phyloP scores from a whole-genome alignment of 2,888 invertebrate genomes.

The Mellilla xanthometata region DNA sequence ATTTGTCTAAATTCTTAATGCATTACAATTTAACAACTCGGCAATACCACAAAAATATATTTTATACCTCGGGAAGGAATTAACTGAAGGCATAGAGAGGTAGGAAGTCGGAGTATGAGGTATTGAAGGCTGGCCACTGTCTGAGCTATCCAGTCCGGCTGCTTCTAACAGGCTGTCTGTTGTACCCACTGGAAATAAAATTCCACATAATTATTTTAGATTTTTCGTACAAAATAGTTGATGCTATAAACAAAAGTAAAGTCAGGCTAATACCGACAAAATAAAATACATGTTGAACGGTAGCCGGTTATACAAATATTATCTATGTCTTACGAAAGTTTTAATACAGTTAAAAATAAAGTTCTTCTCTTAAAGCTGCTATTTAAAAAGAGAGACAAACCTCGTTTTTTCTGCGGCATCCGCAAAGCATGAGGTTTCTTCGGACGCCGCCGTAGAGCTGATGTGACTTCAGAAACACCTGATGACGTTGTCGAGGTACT shows the following conservation, averaged over 20 bases:
- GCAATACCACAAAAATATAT: too few relatives aligned
- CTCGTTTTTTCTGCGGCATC: constrained; percentile 74
- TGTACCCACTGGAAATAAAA: constrained; percentile 57
- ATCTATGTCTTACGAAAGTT: too few relatives aligned
- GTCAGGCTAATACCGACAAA: too few relatives aligned
- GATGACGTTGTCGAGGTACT: constrained; percentile 72
- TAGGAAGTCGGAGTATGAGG: constrained; percentile 88
- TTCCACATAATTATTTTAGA: too few relatives aligned
- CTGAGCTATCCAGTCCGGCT: constrained; percentile 71
- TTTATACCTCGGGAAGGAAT: constrained; percentile 88
- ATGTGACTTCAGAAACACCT: constrained; percentile 70
- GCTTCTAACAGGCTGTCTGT: constrained; percentile 73
- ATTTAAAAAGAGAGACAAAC: constrained; percentile 38
- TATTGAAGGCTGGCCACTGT: constrained; percentile 65
- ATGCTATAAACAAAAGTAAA: too few relatives aligned
- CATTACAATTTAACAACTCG: too few relatives aligned
- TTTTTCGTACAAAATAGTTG: neutral
- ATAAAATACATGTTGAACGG: too few relatives aligned
- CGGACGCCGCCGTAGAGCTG: constrained; percentile 65
- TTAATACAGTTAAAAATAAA: too few relatives aligned
- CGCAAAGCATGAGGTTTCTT: constrained; percentile 70
- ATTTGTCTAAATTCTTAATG: too few relatives aligned
- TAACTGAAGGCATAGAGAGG: constrained; percentile 93
- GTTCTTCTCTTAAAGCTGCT: too few relatives aligned
- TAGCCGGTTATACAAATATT: too few relatives aligned